Conservation (phyloP, 2,888 invertebrate genomes). For the Mimachlamys varia region DNA sequence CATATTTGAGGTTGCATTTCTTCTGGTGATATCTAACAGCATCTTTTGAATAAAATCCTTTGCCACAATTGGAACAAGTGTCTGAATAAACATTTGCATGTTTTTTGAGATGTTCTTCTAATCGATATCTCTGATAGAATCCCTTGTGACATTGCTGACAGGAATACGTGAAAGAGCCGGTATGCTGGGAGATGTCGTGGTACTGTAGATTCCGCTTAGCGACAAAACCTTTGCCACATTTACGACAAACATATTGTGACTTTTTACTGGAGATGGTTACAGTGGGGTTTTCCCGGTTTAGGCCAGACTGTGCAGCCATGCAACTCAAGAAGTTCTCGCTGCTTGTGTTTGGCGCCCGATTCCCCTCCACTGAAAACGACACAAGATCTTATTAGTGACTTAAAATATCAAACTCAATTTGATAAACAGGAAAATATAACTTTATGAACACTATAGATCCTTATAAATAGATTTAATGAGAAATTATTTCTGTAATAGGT, state of each 20-base stretch:
- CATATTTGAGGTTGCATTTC: not conserved
- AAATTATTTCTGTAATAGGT: no score
- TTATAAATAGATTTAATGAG: no score
- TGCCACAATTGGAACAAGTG: not conserved
- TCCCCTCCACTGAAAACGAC: conserved; percentile 25
- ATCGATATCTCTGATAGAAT: not conserved
- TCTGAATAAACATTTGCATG: not conserved
- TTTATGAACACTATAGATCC: no score
- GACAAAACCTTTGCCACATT: conserved; percentile 16
- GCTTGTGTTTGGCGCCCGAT: not conserved
- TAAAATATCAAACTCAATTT: not conserved
- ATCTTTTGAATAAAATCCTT: conserved; percentile 23
- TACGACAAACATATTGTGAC: not conserved
- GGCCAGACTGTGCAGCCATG: not conserved
- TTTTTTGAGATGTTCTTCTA: not conserved
- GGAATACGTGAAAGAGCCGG: not conserved
- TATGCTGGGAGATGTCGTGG: not conserved
- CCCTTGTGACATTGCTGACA: conserved; percentile 6
- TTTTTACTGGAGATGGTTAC: not conserved
- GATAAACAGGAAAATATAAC: not conserved
- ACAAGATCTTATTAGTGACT: conserved; percentile 2
- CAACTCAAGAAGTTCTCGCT: not conserved
- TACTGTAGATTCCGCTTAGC: not conserved
- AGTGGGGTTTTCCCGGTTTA: not conserved
- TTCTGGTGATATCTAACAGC: not conserved